Percentiles rank a stretch among this genome's conserved stretches.
phyloP scores from a whole-genome alignment of 2,113 vertebrate species.

The Misgurnus anguillicaudatus region DNA sequence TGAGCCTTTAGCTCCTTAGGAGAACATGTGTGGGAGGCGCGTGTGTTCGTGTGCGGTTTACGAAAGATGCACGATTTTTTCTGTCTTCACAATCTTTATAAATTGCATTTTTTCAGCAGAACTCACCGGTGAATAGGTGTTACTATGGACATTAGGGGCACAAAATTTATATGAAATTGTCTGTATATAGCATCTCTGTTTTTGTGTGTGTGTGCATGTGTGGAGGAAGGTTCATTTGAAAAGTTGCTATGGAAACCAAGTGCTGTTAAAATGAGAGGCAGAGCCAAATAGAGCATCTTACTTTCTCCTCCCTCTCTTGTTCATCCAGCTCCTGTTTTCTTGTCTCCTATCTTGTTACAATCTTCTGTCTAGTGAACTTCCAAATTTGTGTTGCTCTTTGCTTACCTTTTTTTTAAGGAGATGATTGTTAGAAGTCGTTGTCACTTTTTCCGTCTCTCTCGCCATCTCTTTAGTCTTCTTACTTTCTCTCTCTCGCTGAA shows the following conservation, averaged over 20 bases:
- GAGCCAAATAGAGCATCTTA: constrained; percentile 55
- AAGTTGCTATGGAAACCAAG: constrained; percentile 79
- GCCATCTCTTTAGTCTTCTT: background rate
- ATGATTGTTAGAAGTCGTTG: constrained; percentile 58
- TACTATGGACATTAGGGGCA: constrained; percentile 32
- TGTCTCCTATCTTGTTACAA: constrained; percentile 34
- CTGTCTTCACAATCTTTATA: background rate
- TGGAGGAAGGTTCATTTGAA: constrained; percentile 72
- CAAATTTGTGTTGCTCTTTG: background rate
- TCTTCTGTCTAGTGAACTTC: constrained; percentile 26
- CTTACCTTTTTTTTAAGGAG: constrained; percentile 51
- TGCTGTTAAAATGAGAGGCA: constrained; percentile 64
- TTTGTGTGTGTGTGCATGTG: constrained; percentile 45
- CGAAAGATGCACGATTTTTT: background rate
- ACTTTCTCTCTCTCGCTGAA: constrained; percentile 56
- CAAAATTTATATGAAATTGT: constrained; percentile 39
- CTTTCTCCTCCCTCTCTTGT: constrained; percentile 55
- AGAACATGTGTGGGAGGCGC: constrained; percentile 29
- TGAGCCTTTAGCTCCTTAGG: constrained; percentile 26
- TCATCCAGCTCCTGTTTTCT: constrained; percentile 43
- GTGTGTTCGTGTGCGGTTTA: constrained; percentile 26
- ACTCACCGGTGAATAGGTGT: constrained; percentile 25
- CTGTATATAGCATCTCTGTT: constrained; percentile 37
- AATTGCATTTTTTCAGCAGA: constrained; percentile 3
- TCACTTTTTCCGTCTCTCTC: background rate